Evolutionary conservation across 2,888 invertebrate genomes (phyloP).

Genomic region (Tetheella fluctuosa): DNA sequence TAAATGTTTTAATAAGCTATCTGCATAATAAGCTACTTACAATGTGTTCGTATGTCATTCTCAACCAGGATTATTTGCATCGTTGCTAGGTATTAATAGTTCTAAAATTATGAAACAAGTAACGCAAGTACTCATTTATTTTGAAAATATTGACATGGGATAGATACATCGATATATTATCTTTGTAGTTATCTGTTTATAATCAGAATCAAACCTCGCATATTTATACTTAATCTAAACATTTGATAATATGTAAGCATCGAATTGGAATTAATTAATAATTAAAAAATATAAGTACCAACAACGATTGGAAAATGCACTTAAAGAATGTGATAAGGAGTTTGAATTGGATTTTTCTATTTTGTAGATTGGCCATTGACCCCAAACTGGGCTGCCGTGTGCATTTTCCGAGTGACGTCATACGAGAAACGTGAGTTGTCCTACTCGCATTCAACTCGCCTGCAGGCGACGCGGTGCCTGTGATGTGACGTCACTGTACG

Average conservation of each 20-base stretch:
- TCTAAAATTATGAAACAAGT: too few relatives aligned
- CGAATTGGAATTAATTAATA: not conserved
- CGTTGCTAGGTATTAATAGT: not conserved
- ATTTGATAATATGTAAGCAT: not conserved
- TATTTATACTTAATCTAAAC: too few relatives aligned
- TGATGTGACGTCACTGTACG: slow-evolving; percentile 60
- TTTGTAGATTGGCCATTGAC: slow-evolving; percentile 84
- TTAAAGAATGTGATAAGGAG: slow-evolving; percentile 36
- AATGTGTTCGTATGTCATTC: not conserved
- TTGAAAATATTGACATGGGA: not conserved
- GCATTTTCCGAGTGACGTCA: slow-evolving; percentile 82
- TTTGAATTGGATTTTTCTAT: slow-evolving; percentile 74
- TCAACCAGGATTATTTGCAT: too few relatives aligned
- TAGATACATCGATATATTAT: not conserved
- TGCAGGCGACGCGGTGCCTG: slow-evolving; percentile 48
- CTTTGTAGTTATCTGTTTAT: too few relatives aligned
- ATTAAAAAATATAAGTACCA: not conserved
- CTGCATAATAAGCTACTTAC: not conserved
- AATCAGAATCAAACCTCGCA: too few relatives aligned
- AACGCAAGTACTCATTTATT: not conserved
- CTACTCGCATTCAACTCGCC: slow-evolving; percentile 42
- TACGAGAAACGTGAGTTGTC: slow-evolving; percentile 80
- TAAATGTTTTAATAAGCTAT: not conserved
- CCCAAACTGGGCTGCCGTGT: slow-evolving; percentile 82
- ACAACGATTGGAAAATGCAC: slow-evolving; percentile 19